Base-by-base conservation (phyloP, 2,888 invertebrate species). In the Andrena hattorfiana region DNA sequence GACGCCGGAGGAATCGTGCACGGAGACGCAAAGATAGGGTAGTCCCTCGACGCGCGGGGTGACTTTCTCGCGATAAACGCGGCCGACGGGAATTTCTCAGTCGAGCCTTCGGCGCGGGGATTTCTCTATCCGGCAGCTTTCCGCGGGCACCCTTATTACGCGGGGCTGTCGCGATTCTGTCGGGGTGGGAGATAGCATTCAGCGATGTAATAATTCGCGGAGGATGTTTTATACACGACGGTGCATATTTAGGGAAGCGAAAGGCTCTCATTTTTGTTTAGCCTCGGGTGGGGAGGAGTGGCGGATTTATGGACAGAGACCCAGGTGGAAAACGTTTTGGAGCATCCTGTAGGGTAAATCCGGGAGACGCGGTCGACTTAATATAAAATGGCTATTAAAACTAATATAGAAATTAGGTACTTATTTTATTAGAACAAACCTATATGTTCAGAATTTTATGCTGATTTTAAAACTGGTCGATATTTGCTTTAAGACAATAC, bases 1-100 rank as follows among this genome's bases (percentile, higher is more conserved):
- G 89, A 90, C 88, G 79, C 67, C 83, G 81, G 72, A 73, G 81
- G 71, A 59, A 72, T 68, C 64, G 42, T 23, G 42, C 28, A 28
- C 7, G 51, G 56, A 23, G 35, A 32, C 16, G 67, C 35, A 66
- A 48, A 13, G 54, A 63, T 56, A 20, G 26, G 51, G 74, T 26
- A 64, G 20, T 20, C 42, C 67, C 30, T 13, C 2, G 48, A 20
- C 5, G 6, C 35, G 48, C 42, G 28, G 66, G 70, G 23, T 42
- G 62, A 30, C 16, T 69, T 49, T 62, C 26, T 16, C 73, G 70
- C 66, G 74, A 75, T 70, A 67, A 82, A 79, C 70, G 81, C 54
- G 70, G 48, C n/a, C 30, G 70, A 72, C 48, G 32, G 51, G 54
- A 74, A 72, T 80, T 77, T 80, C 66, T 77, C 69, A 64, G 49